Conservation (phyloP, 2,888 invertebrate genomes). For the Neria commutata region DNA sequence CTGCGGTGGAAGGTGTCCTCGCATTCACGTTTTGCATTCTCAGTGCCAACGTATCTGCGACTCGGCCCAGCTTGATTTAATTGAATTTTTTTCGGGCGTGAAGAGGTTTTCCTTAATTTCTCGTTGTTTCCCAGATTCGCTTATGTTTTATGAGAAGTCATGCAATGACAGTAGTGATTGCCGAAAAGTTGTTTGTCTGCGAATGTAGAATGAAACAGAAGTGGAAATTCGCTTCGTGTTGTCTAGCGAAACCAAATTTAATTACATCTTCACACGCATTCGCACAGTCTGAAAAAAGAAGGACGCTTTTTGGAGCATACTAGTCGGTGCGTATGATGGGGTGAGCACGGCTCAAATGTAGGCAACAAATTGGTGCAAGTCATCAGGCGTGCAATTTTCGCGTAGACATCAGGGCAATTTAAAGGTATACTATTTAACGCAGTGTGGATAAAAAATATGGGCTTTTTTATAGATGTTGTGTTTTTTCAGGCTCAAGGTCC, state of each 20-base stretch:
- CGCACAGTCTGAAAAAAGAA: neutral
- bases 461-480: no score
- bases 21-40: no score
- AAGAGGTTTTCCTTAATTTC: conserved; percentile 47
- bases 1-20: no score
- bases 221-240: conserved; percentile 31
- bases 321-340: no score
- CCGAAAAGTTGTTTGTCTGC: no score
- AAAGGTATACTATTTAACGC: no score
- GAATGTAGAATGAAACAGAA: conserved; percentile 6
- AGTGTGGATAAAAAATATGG: no score
- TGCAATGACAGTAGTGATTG: conserved; percentile 56
- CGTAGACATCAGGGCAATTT: no score
- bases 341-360: neutral
- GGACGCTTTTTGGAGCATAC: no score
- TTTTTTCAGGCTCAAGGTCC: no score
- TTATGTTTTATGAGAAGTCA: conserved; percentile 38
- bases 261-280: conserved; percentile 54
- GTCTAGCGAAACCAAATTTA: conserved; percentile 50
- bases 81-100: conserved; percentile 33
- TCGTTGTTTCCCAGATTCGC: conserved; percentile 14
- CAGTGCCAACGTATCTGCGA: conserved; percentile 22
- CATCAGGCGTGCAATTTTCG: no score
- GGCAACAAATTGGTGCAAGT: neutral
- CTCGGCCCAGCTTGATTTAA: conserved; percentile 57